Evolutionary conservation across 2,888 invertebrate species (phyloP).

Genomic region (Megamerina dolium): DNA sequence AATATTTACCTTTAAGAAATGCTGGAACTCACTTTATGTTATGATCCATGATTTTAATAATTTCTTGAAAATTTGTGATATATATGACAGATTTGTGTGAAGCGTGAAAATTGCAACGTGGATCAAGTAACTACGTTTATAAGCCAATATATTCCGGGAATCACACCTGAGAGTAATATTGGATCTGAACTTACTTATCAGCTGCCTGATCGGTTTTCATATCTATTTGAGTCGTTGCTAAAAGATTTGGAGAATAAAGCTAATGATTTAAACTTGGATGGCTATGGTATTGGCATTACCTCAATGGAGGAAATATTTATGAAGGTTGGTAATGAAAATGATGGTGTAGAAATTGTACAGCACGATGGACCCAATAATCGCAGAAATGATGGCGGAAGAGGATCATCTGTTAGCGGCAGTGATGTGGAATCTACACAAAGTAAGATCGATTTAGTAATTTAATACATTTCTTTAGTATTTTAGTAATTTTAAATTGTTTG

Average conservation of each 20-base stretch:
- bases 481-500: not conserved
- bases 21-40: no score
- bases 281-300: slow-evolving; percentile 79
- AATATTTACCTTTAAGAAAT: no score
- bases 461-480: not conserved
- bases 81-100: slow-evolving; percentile 47
- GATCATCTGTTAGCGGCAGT: slow-evolving; percentile 21
- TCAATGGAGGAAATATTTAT: slow-evolving; percentile 87
- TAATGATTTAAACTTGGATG: slow-evolving; percentile 58
- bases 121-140: slow-evolving; percentile 57
- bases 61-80: no score
- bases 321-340: slow-evolving; percentile 57
- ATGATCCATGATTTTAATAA: no score
- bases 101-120: slow-evolving; percentile 52
- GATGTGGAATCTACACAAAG: slow-evolving; percentile 37
- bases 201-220: slow-evolving; percentile 58
- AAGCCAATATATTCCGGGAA: slow-evolving; percentile 58
- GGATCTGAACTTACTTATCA: slow-evolving; percentile 71
- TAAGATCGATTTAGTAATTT: slow-evolving; percentile 22
- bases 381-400: slow-evolving; percentile 28
- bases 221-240: slow-evolving; percentile 63
- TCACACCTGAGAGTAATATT: slow-evolving; percentile 63
- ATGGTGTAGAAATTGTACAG: slow-evolving; percentile 22
- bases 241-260: slow-evolving; percentile 59
- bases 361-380: slow-evolving; percentile 5